These are phyloP conservation scores for Pandemis corylana DNA, from an alignment of 2,888 invertebrate genomes.

Conservation along the genomic window DNA sequence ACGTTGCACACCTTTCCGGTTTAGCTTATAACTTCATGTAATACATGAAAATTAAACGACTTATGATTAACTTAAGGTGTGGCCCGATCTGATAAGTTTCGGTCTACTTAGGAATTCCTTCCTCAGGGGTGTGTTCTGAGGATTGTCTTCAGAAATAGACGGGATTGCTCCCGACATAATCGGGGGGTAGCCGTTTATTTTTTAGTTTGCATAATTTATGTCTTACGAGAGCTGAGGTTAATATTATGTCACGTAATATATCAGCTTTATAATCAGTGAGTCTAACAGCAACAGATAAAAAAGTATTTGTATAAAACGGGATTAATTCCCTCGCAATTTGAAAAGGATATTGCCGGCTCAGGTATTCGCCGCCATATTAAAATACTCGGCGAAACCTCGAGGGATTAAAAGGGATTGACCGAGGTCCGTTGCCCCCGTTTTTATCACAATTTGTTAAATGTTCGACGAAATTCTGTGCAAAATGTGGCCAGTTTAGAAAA, in stretches of 20 bases:
- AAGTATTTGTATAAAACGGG: conserved; percentile 33
- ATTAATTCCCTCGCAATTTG: conserved; percentile 32
- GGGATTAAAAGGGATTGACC: conserved; percentile 72
- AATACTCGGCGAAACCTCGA: conserved; percentile 52
- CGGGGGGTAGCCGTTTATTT: no score
- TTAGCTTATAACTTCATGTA: no score
- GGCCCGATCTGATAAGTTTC: no score
- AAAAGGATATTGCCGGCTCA: conserved; percentile 28
- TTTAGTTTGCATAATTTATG: no score
- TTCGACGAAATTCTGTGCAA: conserved; percentile 57
- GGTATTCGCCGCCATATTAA: conserved; percentile 45
- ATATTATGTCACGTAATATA: background rate
- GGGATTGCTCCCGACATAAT: no score
- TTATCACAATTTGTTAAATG: conserved; percentile 73
- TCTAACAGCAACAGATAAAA: conserved; percentile 15
- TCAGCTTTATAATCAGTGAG: conserved; percentile 10
- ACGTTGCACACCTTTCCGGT: no score
- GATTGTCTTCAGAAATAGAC: no score
- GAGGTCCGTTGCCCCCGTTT: conserved; percentile 67
- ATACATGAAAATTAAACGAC: no score
- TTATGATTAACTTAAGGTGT: no score
- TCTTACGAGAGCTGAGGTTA: no score
- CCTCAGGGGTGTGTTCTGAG: no score
- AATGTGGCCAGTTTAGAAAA: conserved; percentile 63
- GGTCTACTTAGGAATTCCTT: no score